phyloP scores from a whole-genome alignment of 2,888 invertebrate species.

The Asteroscopus sphinx region DNA sequence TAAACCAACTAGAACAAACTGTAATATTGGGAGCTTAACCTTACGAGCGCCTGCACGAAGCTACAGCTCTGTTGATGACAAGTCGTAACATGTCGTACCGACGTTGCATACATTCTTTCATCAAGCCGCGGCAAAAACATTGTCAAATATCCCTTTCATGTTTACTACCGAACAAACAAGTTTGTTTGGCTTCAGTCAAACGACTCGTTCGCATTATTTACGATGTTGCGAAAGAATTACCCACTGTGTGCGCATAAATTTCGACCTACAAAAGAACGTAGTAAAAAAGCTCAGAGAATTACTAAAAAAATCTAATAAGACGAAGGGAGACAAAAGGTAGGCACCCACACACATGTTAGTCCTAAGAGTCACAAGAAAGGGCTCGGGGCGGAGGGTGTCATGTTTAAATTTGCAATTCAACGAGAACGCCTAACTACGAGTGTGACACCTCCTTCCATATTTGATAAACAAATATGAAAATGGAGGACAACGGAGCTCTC shows the following conservation, averaged over 20 bases:
- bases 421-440: slow-evolving; percentile 63
- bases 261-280: slow-evolving; percentile 30
- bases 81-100: slow-evolving; percentile 44
- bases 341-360: slow-evolving; percentile 4
- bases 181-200: slow-evolving; percentile 49
- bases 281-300: slow-evolving; percentile 25
- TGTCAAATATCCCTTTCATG: slow-evolving; percentile 49
- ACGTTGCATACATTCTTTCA: slow-evolving; percentile 54
- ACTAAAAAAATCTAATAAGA: slow-evolving; percentile 41
- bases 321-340: slow-evolving; percentile 22
- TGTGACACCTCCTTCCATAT: slow-evolving; percentile 61
- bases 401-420: slow-evolving; percentile 83
- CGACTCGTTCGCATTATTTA: slow-evolving; percentile 48
- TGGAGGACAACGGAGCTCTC: slow-evolving; percentile 45
- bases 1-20: slow-evolving; percentile 28
- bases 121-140: slow-evolving; percentile 45
- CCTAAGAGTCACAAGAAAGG: slow-evolving; percentile 27
- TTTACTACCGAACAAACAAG: slow-evolving; percentile 51
- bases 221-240: slow-evolving; percentile 45
- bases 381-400: slow-evolving; percentile 53
- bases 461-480: slow-evolving; percentile 69
- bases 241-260: slow-evolving; percentile 35
- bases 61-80: slow-evolving; percentile 39
- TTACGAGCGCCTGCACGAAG: slow-evolving; percentile 13
- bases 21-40: not conserved